Evolutionary conservation across 2,113 vertebrate genomes (phyloP), one percentile per base, ranked within the genome.

Genomic region (Corvus hawaiiensis): DNA sequence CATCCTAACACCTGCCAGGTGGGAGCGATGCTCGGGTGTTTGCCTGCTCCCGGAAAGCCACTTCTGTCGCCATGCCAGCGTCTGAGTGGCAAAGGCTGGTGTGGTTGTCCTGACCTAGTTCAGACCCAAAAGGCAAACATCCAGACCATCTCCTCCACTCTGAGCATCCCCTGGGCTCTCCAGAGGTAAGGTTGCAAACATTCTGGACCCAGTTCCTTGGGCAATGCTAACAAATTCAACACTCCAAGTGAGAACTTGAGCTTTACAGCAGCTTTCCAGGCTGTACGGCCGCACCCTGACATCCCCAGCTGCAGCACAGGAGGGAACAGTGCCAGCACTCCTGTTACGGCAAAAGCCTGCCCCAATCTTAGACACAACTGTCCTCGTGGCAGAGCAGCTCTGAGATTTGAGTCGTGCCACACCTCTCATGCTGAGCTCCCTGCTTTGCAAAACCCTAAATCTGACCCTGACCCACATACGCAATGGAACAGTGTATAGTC

Each of bases 211-310:
- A 59, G 16, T 11, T 82, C 41, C 46, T 41, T 20, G 19, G 8
- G 9, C 21, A 33, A 11, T 0, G 4, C 37, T 16, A 56, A 48
- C 10, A 10, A 54, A 35, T 39, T 19, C 21, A 41, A 23, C 23
- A 17, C 18, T 56, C 21, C 19, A 49, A 10, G 19, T 3, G 13
- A 58, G n/a, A 59, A 27, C 46, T 2, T 23, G 35, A 80, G 54
- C n/a, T 69, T 48, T 41, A 14, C 21, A 35, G 52, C 64, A 84
- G 56, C 71, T 62, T 82, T 33, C n/a, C 33, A 27, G 44, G 22
- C 9, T 48, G 24, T 33, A 23, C 0, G 0, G 54, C n/a, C 5
- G 2, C 48, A 58, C 22, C 1, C 2, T 7, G 0, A 19, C 9
- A 5, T 37, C 78, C 22, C 55, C 41, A 78, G 27, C 44, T 23